These are phyloP conservation scores for Yponomeuta plumbellus DNA, from an alignment of 2,888 invertebrate species.

Conservation along the genomic window DNA sequence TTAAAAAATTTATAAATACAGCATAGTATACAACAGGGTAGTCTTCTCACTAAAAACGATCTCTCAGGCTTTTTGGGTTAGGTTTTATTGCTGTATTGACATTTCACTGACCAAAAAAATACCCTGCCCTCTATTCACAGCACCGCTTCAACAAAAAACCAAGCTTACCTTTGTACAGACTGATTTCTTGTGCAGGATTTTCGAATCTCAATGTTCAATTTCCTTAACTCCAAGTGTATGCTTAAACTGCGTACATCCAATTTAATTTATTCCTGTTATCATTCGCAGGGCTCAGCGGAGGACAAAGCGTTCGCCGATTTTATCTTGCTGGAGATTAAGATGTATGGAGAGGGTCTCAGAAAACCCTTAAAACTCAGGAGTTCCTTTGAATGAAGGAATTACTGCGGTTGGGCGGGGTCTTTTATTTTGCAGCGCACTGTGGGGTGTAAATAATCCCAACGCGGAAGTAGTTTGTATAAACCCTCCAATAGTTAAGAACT, in stretches of 20 bases:
- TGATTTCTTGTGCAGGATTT: neutral
- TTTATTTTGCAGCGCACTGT: neutral
- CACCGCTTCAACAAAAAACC: neutral
- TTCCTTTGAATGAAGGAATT: neutral
- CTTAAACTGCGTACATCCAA: neutral
- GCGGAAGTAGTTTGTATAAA: no score
- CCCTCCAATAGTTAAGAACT: no score
- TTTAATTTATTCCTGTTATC: conserved; percentile 3
- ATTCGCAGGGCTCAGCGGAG: neutral
- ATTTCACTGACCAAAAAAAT: no score
- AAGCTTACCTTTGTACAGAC: neutral
- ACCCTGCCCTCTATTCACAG: no score
- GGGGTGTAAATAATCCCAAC: no score
- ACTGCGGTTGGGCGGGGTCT: neutral
- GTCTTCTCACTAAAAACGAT: no score
- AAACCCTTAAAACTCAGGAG: neutral
- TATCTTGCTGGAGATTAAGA: neutral
- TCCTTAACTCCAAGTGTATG: neutral
- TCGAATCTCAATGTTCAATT: neutral
- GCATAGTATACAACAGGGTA: no score
- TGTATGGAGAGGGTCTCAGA: neutral
- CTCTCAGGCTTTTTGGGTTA: no score
- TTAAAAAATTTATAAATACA: no score
- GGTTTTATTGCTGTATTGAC: no score
- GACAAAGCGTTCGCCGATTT: neutral